These are phyloP conservation scores for Peromyscus nudipes DNA, from an alignment of 2,797 vertebrate genomes.

Conservation along the genomic window DNA sequence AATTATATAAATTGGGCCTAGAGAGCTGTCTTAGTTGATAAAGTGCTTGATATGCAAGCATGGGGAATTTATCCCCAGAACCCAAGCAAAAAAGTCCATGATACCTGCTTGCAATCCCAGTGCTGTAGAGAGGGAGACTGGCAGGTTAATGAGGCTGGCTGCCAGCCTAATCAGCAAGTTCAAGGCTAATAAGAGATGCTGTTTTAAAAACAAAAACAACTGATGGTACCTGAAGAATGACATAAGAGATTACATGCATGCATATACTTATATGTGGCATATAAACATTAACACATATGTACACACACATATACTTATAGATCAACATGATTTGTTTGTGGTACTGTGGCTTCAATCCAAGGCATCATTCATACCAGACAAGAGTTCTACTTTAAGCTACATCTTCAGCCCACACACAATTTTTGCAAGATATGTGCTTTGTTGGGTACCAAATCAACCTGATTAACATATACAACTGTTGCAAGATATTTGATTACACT, in stretches of 20 bases:
- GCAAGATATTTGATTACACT: neutral
- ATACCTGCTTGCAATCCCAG: neutral
- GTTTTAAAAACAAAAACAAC: neutral
- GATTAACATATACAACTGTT: neutral
- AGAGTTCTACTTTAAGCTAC: neutral
- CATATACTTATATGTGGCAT: neutral
- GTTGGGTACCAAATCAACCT: neutral
- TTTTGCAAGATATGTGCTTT: neutral
- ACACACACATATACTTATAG: neutral
- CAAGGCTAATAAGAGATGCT: neutral
- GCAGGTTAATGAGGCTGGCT: neutral
- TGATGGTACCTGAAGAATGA: neutral
- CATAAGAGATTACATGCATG: neutral
- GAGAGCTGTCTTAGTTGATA: neutral
- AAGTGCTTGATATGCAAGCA: neutral
- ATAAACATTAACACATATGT: neutral
- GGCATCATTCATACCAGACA: neutral
- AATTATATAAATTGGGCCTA: neutral
- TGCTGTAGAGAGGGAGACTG: neutral
- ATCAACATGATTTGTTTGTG: neutral
- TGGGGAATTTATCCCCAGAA: neutral
- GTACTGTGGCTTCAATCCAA: neutral
- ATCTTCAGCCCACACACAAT: neutral
- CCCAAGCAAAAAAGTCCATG: neutral
- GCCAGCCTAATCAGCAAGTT: neutral